phyloP scores from a whole-genome alignment of 2,113 vertebrate genomes.

The Eretmochelys imbricata region DNA sequence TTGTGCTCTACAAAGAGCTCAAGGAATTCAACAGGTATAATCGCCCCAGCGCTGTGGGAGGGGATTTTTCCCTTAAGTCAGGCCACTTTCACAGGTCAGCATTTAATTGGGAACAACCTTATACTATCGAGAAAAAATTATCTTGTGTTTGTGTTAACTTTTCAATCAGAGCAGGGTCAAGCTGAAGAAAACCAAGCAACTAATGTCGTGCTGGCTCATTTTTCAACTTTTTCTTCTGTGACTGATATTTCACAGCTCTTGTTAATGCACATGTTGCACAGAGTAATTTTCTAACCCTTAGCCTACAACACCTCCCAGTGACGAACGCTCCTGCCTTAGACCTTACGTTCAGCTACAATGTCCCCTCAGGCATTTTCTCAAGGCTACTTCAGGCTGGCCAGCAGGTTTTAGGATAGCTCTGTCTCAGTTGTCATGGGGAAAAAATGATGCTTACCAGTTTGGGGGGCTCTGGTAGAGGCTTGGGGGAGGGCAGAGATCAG shows the following conservation, averaged over 20 bases:
- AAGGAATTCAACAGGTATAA: not conserved
- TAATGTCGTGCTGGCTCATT: conserved; percentile 32
- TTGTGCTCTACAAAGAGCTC: not conserved
- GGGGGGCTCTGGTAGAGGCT: no score
- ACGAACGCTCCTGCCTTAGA: conserved; percentile 62
- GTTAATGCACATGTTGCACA: conserved; percentile 72
- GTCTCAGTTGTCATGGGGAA: conserved; percentile 10
- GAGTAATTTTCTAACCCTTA: conserved; percentile 72
- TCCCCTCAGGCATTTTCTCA: conserved; percentile 56
- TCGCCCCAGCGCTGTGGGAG: rapidly evolving
- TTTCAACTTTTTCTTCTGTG: conserved; percentile 51
- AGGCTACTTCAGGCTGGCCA: conserved; percentile 57
- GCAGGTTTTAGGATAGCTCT: conserved; percentile 59
- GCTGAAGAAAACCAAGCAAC: not conserved
- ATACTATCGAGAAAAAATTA: not conserved
- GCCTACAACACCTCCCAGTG: conserved; percentile 72
- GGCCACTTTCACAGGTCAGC: not conserved
- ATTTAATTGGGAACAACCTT: not conserved
- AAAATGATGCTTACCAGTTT: no score
- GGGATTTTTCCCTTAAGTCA: not conserved
- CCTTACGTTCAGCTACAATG: conserved; percentile 59
- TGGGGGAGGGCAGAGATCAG: no score
- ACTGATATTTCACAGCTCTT: conserved; percentile 65
- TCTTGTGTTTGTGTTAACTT: not conserved
- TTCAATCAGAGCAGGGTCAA: not conserved